A percentile compares a stretch with the other conserved stretches of the same genome.
These are phyloP conservation scores for Zoanthus sociatus DNA, from an alignment of 92 coral and sea anemone species.

Conservation along the genomic window DNA sequence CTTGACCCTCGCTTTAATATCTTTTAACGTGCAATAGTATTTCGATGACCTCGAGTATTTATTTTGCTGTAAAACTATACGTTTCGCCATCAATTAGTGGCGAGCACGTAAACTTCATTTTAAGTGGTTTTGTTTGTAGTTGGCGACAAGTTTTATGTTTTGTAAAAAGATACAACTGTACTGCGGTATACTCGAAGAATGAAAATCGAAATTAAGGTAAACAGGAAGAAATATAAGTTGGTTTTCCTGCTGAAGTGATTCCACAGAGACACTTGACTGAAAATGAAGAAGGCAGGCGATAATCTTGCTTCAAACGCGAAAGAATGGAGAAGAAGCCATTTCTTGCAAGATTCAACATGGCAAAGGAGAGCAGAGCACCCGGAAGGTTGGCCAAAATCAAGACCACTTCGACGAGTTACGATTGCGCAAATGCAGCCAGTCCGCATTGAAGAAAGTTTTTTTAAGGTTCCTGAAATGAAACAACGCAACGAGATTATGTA, in stretches of 20 bases:
- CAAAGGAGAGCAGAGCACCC: not conserved
- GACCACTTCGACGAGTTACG: constrained; percentile 8
- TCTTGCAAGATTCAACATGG: constrained; percentile 11
- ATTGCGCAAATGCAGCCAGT: constrained; percentile 22
- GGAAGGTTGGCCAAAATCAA: not conserved
- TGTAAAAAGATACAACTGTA: too few species aligned
- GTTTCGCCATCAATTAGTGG: too few species aligned
- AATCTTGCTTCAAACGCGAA: not conserved
- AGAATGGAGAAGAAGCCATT: not conserved
- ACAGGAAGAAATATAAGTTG: too few species aligned
- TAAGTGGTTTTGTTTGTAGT: too few species aligned
- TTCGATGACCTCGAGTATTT: too few species aligned
- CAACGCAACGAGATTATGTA: not conserved
- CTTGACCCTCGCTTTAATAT: too few species aligned
- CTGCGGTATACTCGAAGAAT: too few species aligned
- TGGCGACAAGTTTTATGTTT: too few species aligned
- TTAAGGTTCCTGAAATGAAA: not conserved
- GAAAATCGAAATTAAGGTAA: too few species aligned
- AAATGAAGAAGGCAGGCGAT: not conserved
- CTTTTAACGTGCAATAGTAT: too few species aligned
- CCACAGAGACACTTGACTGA: not conserved
- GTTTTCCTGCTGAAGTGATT: not conserved
- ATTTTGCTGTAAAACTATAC: too few species aligned
- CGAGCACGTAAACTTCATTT: too few species aligned
- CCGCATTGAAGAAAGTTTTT: not conserved